These are phyloP conservation scores for Machimus rusticus DNA, from an alignment of 2,888 invertebrate genomes.

Conservation along the genomic window DNA sequence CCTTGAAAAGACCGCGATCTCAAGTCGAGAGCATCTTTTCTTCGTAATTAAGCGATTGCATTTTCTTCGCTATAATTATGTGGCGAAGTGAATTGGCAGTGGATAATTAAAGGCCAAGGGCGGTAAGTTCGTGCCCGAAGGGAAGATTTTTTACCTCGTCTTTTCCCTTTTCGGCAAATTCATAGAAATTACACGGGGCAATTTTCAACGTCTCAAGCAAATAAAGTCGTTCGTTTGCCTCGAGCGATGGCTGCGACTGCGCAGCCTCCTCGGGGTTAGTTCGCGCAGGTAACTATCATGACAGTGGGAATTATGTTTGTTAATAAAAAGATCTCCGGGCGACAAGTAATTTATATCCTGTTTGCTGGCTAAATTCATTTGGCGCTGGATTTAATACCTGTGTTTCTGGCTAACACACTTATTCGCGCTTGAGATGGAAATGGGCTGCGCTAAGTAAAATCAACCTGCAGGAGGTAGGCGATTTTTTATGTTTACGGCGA, in stretches of 20 bases:
- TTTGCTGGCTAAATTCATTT: neutral
- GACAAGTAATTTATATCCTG: neutral
- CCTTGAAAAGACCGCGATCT: neutral
- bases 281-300: neutral
- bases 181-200: neutral
- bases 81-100: neutral
- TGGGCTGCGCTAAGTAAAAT: neutral
- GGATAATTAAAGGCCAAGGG: neutral
- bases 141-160: neutral
- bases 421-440: neutral
- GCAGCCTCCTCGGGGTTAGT: neutral
- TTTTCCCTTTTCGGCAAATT: neutral
- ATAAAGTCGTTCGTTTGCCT: neutral
- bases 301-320: neutral
- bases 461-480: neutral
- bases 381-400: neutral
- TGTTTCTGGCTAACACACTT: neutral
- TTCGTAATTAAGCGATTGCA: neutral
- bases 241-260: neutral
- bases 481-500: neutral
- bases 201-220: neutral
- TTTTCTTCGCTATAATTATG: neutral
- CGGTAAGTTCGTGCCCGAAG: neutral
- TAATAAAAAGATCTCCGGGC: neutral
- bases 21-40: neutral